A percentile compares a stretch with the other conserved stretches of the same genome.
phyloP scores from a whole-genome alignment of 2,797 vertebrate genomes.

The Danio jaintianensis region DNA sequence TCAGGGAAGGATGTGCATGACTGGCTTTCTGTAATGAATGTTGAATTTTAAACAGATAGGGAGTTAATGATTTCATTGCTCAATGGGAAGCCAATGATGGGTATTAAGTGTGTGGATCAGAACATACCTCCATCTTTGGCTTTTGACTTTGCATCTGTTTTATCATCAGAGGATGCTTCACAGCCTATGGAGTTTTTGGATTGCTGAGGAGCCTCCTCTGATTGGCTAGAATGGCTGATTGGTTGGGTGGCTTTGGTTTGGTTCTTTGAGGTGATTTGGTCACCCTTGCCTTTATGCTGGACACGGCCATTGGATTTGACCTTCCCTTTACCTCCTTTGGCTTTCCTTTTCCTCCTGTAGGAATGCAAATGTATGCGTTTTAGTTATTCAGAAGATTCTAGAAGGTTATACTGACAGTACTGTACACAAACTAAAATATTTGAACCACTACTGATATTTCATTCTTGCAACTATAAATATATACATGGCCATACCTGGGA shows the following conservation, averaged over 20 bases:
- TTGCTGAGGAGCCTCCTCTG: constrained; percentile 45
- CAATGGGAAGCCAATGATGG: neutral
- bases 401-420: neutral
- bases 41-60: neutral
- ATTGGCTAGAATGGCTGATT: constrained; percentile 59
- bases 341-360: constrained; percentile 80
- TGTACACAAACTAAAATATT: neutral
- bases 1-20: constrained; percentile 64
- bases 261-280: constrained; percentile 60
- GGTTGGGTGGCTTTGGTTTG: constrained; percentile 68
- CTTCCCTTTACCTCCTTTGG: constrained; percentile 77
- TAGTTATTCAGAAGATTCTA: neutral
- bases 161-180: constrained; percentile 33
- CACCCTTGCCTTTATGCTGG: constrained; percentile 66
- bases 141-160: constrained; percentile 43
- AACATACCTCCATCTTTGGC: constrained; percentile 66
- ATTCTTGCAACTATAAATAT: neutral
- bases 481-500: constrained; percentile 71
- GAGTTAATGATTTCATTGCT: neutral
- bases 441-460: neutral
- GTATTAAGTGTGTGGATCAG: neutral
- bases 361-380: constrained; percentile 1
- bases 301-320: constrained; percentile 71
- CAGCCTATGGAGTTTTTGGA: constrained; percentile 52
- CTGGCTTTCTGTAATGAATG: constrained; percentile 62